Evolutionary conservation across 2,888 invertebrate genomes (phyloP).

Genomic region (Unio pictorum): DNA sequence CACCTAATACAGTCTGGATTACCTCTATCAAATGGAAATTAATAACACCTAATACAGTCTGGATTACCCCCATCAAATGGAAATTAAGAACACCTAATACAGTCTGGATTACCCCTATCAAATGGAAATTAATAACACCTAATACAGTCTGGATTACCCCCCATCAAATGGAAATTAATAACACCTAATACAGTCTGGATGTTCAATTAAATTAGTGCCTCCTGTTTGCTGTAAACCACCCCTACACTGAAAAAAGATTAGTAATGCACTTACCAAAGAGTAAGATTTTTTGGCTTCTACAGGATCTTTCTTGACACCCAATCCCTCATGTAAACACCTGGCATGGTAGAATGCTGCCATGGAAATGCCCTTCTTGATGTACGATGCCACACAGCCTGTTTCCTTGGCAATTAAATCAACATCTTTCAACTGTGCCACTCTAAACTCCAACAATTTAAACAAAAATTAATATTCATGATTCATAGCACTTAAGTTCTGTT

Average conservation of each 20-base stretch:
- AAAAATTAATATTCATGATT: background rate
- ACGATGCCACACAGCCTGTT: conserved; percentile 66
- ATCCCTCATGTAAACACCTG: conserved; percentile 64
- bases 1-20: too few species aligned
- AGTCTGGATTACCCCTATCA: too few species aligned
- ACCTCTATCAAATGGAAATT: too few species aligned
- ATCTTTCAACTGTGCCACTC: conserved; percentile 61
- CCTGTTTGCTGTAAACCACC: background rate
- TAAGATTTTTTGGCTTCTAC: conserved; percentile 62
- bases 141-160: too few species aligned
- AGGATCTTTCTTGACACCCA: conserved; percentile 60
- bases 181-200: too few species aligned
- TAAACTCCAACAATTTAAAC: conserved; percentile 22
- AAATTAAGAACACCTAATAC: too few species aligned
- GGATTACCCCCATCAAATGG: too few species aligned
- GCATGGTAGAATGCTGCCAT: conserved; percentile 69
- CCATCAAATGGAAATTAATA: too few species aligned
- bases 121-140: too few species aligned
- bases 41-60: too few species aligned
- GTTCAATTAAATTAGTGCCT: too few species aligned
- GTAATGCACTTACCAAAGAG: conserved; percentile 57
- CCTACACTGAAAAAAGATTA: too few species aligned
- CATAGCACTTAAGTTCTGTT: background rate
- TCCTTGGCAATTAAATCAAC: conserved; percentile 58
- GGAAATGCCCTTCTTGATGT: conserved; percentile 67